These are phyloP conservation scores for Serrognathus titanus DNA, from an alignment of 2,888 invertebrate genomes.

Conservation along the genomic window DNA sequence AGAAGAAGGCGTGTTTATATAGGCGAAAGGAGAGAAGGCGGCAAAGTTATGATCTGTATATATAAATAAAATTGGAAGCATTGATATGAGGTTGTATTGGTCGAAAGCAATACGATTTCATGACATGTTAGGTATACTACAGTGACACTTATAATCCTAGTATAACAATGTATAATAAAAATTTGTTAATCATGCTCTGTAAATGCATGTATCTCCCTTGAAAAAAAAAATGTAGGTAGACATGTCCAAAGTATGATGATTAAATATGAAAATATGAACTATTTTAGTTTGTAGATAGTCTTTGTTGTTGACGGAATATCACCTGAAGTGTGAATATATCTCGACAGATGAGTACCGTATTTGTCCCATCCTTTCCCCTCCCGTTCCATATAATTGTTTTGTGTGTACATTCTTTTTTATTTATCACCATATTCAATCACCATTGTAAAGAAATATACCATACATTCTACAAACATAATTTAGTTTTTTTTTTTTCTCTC, in stretches of 20 bases:
- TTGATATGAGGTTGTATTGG: conserved; percentile 43
- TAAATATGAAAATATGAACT: conserved; percentile 20
- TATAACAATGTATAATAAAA: conserved; percentile 34
- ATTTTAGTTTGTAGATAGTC: conserved; percentile 40
- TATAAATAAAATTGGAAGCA: conserved; percentile 39
- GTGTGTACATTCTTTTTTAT: not conserved
- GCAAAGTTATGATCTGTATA: conserved; percentile 35
- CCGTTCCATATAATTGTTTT: conserved; percentile 30
- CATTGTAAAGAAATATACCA: not conserved
- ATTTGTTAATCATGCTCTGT: conserved; percentile 48
- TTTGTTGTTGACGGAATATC: conserved; percentile 36
- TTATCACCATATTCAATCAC: conserved; percentile 17
- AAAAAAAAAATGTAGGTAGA: conserved; percentile 42
- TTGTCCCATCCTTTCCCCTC: conserved; percentile 5
- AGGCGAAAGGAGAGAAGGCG: not conserved
- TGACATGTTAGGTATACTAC: conserved; percentile 34
- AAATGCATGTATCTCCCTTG: conserved; percentile 45
- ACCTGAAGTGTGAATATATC: conserved; percentile 21
- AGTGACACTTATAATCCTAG: conserved; percentile 32
- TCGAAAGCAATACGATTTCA: conserved; percentile 43
- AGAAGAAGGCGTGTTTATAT: not conserved
- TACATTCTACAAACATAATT: too few species aligned
- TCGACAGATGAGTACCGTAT: conserved; percentile 21
- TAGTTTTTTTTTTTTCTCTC: not conserved
- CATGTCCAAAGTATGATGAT: conserved; percentile 44